Percentiles rank a stretch among this genome's conserved stretches.
These are phyloP conservation scores for Anguilla marmorata DNA, from an alignment of 2,797 vertebrate species.

Conservation along the genomic window DNA sequence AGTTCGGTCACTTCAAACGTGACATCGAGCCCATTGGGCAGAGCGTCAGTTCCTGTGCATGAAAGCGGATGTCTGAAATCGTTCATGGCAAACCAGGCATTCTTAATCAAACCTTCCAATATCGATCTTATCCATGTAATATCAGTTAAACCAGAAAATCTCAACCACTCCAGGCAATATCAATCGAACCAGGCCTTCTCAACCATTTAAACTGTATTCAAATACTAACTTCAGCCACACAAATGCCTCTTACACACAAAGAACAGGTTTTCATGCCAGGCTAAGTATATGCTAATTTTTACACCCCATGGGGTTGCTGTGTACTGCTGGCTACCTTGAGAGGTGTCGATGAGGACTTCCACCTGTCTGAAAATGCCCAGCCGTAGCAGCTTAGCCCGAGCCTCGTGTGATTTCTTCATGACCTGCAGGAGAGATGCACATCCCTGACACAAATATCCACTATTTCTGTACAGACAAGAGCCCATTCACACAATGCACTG, in stretches of 20 bases:
- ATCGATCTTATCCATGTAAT: background rate
- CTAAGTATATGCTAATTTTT: too few species aligned
- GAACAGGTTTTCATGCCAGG: too few species aligned
- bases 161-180: too few species aligned
- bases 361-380: conserved; percentile 92
- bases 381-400: conserved; percentile 85
- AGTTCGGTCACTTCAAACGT: conserved; percentile 92
- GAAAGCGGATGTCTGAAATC: background rate
- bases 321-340: conserved; percentile 76
- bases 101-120: background rate
- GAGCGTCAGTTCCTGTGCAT: conserved; percentile 79
- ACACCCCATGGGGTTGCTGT: background rate
- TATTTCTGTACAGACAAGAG: background rate
- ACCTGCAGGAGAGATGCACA: conserved; percentile 69
- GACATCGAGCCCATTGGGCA: conserved; percentile 91
- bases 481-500: background rate
- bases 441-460: background rate
- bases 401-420: conserved; percentile 88
- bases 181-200: background rate
- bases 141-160: too few species aligned
- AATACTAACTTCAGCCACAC: too few species aligned
- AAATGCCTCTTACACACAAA: too few species aligned
- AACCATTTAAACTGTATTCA: background rate
- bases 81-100: background rate
- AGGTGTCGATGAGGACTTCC: conserved; percentile 91